Percentiles rank a stretch among this genome's conserved stretches.
These are phyloP conservation scores for Scartelaos histophorus DNA, from an alignment of 2,113 vertebrate species.

Conservation along the genomic window DNA sequence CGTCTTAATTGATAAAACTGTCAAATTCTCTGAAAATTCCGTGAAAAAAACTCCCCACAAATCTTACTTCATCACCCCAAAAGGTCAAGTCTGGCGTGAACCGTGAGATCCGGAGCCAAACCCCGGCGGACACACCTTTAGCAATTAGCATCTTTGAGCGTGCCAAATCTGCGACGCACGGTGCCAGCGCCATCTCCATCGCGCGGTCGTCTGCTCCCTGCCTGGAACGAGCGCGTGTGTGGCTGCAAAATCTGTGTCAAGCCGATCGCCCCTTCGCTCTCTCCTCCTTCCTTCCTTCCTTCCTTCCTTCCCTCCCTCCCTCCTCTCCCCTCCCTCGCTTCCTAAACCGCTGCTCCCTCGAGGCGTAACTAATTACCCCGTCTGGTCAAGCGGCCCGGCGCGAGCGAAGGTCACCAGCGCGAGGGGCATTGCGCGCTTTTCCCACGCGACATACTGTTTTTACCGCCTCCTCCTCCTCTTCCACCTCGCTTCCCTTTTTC, in stretches of 20 bases:
- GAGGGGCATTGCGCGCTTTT: constrained; percentile 50
- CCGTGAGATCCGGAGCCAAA: background rate
- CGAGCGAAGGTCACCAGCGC: constrained; percentile 69
- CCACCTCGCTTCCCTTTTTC: background rate
- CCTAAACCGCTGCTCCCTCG: constrained; percentile 33
- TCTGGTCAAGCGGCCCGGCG: constrained; percentile 69
- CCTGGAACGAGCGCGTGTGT: constrained; percentile 5
- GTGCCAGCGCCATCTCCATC: background rate
- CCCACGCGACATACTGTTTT: constrained; percentile 57
- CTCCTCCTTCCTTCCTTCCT: background rate
- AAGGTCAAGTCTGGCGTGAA: background rate
- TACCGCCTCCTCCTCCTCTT: constrained; percentile 34
- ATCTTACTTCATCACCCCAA: background rate
- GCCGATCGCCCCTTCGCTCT: background rate
- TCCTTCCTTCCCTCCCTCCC: background rate
- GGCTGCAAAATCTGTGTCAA: background rate
- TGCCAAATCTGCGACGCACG: background rate
- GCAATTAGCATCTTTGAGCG: background rate
- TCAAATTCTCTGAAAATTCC: background rate
- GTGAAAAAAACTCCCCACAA: background rate
- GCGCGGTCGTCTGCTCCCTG: background rate
- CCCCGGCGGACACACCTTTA: constrained; percentile 1
- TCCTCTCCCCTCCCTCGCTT: background rate
- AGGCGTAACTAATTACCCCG: constrained; percentile 75
- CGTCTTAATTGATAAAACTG: background rate